phyloP scores from a whole-genome alignment of 2,888 invertebrate species.

The Drosophila gaucha region DNA sequence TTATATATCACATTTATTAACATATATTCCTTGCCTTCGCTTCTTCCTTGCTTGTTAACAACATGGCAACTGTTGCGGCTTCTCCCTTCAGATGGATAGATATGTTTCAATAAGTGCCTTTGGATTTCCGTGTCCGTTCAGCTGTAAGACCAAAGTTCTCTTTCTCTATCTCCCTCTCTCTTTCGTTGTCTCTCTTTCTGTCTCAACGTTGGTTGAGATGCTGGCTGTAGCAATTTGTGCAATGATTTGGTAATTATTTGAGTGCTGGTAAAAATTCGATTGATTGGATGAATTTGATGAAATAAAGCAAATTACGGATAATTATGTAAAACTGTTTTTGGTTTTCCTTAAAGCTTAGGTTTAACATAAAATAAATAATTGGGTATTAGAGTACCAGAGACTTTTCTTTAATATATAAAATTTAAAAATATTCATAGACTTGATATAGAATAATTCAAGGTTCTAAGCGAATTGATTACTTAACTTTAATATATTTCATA shows the following conservation, averaged over 20 bases:
- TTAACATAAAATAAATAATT: background rate
- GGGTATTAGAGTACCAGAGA: too few species aligned
- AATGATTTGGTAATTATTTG: conserved; percentile 46
- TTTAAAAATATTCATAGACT: too few species aligned
- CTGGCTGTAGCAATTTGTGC: conserved; percentile 38
- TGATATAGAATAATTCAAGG: background rate
- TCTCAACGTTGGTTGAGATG: background rate
- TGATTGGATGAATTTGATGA: background rate
- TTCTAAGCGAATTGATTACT: too few species aligned
- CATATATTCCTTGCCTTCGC: conserved; percentile 34
- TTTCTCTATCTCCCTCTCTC: background rate
- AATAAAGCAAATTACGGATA: conserved; percentile 2
- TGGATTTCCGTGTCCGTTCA: conserved; percentile 23
- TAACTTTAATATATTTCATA: too few species aligned
- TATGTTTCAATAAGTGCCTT: conserved; percentile 17
- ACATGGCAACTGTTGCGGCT: conserved; percentile 30
- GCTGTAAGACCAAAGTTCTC: conserved; percentile 13
- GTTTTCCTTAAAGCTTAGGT: background rate
- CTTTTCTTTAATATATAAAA: too few species aligned
- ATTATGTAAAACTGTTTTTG: background rate
- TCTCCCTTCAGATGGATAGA: background rate
- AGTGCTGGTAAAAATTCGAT: background rate
- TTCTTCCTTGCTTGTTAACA: conserved; percentile 1
- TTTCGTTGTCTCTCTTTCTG: background rate
- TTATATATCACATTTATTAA: conserved; percentile 47